Conservation (phyloP, 2,113 vertebrate genomes). For the Malurus elegans region DNA sequence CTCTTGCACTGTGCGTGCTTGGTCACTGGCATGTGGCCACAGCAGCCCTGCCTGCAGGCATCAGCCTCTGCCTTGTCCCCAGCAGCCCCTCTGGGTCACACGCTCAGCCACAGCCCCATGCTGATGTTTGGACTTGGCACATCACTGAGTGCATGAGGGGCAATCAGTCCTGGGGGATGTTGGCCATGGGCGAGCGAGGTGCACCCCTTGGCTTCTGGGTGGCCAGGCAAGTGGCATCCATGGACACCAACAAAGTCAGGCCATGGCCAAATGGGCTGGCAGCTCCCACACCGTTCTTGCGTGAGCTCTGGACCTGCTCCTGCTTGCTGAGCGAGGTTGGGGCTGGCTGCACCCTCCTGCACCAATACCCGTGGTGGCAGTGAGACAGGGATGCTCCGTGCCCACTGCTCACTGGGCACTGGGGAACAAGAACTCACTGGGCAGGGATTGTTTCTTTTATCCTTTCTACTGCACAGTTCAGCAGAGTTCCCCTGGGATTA, state of each 20-base stretch:
- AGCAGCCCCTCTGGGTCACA: not conserved
- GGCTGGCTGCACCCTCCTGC: not conserved
- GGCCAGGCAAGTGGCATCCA: not conserved
- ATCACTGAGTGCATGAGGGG: fast-evolving
- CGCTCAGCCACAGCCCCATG: fast-evolving
- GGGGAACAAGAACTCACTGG: not conserved
- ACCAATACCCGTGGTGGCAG: not conserved
- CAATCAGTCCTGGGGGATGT: not conserved
- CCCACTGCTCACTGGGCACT: fast-evolving
- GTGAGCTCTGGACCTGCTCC: not conserved
- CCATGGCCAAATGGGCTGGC: not conserved
- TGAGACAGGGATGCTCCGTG: not conserved
- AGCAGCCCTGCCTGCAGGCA: not conserved
- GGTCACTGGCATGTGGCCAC: not conserved
- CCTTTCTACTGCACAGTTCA: not conserved
- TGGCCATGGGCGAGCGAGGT: not conserved
- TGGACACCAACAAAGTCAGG: not conserved
- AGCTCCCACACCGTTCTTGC: not conserved
- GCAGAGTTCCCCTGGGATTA: not conserved
- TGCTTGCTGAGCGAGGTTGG: not conserved
- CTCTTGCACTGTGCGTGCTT: fast-evolving
- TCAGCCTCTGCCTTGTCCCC: not conserved
- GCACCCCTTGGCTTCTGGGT: not conserved
- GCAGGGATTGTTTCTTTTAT: not conserved
- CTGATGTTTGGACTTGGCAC: not conserved